Evolutionary conservation across 2,888 invertebrate genomes (phyloP).

Genomic region (Acronicta psi): DNA sequence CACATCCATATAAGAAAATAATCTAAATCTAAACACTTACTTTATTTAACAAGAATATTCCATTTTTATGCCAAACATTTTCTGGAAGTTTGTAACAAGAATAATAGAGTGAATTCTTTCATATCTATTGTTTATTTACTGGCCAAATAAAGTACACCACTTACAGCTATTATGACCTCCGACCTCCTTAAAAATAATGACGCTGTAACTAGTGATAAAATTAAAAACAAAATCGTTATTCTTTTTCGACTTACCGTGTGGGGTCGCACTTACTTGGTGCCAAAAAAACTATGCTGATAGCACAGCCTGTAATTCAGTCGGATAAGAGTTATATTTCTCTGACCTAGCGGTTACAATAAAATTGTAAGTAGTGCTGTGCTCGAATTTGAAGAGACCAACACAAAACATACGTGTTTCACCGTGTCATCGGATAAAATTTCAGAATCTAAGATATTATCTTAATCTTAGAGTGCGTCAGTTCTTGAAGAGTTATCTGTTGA

Average conservation of each 20-base stretch:
- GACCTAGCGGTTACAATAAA: background rate
- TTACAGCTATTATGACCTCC: conserved; percentile 6
- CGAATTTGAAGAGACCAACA: conserved; percentile 13
- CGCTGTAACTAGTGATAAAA: conserved; percentile 15
- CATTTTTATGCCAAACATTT: too few species aligned
- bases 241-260: conserved; percentile 23
- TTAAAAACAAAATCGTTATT: conserved; percentile 7
- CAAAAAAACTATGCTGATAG: background rate
- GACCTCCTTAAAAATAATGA: conserved; percentile 25
- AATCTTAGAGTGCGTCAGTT: conserved; percentile 8
- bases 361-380: conserved; percentile 2
- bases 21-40: too few species aligned
- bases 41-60: too few species aligned
- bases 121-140: too few species aligned
- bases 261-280: conserved; percentile 24
- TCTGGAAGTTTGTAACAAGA: too few species aligned
- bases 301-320: background rate
- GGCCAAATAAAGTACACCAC: too few species aligned
- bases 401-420: conserved; percentile 21
- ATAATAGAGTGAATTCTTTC: too few species aligned
- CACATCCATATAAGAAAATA: too few species aligned
- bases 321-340: conserved; percentile 18
- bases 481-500: conserved; percentile 2
- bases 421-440: conserved; percentile 17
- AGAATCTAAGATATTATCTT: conserved; percentile 8